These are phyloP conservation scores for Aurelia aurita complex sp. Pacific DNA, from an alignment of 30 jellyfish, hydroid and myxozoan species.

Conservation along the genomic window DNA sequence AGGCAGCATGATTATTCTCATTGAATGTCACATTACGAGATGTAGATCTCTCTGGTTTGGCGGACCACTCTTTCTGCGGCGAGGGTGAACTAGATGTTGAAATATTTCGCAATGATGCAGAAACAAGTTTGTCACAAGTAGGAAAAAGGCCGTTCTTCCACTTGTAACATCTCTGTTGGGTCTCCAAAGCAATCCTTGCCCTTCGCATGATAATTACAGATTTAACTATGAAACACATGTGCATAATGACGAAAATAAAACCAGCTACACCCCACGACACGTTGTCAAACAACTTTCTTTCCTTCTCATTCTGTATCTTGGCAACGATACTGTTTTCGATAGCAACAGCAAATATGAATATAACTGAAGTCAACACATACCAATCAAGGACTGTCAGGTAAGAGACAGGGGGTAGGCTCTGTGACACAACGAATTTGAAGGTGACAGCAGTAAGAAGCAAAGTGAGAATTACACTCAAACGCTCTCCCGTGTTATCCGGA, in stretches of 20 bases:
- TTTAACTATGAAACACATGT: slow-evolving; percentile 25
- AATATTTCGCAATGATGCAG: slow-evolving; percentile 22
- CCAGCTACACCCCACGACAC: slow-evolving; percentile 41
- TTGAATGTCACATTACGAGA: background rate
- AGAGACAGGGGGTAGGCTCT: slow-evolving; percentile 89
- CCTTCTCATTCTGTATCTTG: slow-evolving; percentile 2
- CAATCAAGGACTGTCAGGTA: slow-evolving; percentile 86
- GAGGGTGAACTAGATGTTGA: slow-evolving; percentile 1
- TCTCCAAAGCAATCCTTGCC: slow-evolving; percentile 17
- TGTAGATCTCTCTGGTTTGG: background rate
- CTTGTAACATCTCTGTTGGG: slow-evolving; percentile 59
- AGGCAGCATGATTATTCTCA: background rate
- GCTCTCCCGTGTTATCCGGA: slow-evolving; percentile 74
- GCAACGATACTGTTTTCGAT: slow-evolving; percentile 82
- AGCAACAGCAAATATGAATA: slow-evolving; percentile 81
- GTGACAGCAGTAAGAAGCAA: slow-evolving; percentile 91
- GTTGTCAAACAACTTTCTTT: slow-evolving; percentile 1
- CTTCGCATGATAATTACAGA: slow-evolving; percentile 13
- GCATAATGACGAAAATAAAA: slow-evolving; percentile 23
- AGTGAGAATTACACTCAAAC: slow-evolving; percentile 87
- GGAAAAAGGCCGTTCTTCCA: slow-evolving; percentile 71
- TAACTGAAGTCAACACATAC: slow-evolving; percentile 80
- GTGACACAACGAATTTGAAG: slow-evolving; percentile 86
- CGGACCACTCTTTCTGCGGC: background rate
- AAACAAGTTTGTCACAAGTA: slow-evolving; percentile 50